Evolutionary conservation across 92 coral and sea anemone species (phyloP).

Genomic region (Siderastrea siderea): DNA sequence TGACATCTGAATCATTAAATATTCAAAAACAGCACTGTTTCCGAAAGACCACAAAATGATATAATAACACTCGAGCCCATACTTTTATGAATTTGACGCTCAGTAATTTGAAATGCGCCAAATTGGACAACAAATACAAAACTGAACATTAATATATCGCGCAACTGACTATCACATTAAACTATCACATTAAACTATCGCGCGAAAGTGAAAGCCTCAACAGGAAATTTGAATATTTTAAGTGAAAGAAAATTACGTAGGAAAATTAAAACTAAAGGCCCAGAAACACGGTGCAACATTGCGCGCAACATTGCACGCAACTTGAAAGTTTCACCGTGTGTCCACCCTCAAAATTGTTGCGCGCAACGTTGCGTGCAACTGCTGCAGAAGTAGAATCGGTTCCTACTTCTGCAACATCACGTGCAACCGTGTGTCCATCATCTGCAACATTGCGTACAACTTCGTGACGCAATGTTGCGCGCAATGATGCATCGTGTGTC

Average conservation of each 20-base stretch:
- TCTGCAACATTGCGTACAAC: too few relatives aligned
- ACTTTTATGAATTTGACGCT: slow-evolving; percentile 3
- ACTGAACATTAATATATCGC: not conserved
- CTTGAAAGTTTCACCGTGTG: too few relatives aligned
- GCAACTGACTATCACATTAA: not conserved
- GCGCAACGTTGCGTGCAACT: too few relatives aligned
- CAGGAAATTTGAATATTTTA: not conserved
- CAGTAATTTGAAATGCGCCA: not conserved
- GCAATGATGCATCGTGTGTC: too few relatives aligned
- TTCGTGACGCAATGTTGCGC: too few relatives aligned
- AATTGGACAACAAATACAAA: slow-evolving; percentile 13
- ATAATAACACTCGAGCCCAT: not conserved
- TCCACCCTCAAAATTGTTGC: too few relatives aligned
- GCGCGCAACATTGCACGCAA: too few relatives aligned
- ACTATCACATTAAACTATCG: not conserved
- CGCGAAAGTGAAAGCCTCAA: not conserved
- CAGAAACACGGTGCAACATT: too few relatives aligned
- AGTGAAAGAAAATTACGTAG: not conserved
- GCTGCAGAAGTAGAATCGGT: too few relatives aligned
- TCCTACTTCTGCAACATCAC: too few relatives aligned
- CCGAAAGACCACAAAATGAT: slow-evolving; percentile 8
- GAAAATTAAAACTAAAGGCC: not conserved
- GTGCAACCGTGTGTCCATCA: too few relatives aligned
- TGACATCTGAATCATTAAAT: slow-evolving; percentile 33
- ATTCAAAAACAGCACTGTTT: slow-evolving; percentile 24